Conservation (phyloP, 2,797 vertebrate species). For the Amblyopsis hoosieri region DNA sequence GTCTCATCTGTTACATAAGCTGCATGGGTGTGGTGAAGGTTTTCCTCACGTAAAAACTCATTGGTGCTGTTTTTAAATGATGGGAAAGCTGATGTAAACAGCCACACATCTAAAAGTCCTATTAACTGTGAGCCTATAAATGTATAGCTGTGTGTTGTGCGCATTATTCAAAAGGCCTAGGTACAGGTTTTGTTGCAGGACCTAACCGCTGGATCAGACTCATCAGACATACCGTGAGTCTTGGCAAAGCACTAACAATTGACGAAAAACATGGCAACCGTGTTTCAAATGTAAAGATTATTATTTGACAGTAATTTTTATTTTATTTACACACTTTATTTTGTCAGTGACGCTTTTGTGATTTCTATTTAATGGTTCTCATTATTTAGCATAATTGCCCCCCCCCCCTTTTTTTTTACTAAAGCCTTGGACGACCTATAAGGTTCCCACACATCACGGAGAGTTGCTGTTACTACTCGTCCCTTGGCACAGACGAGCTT, state of each 20-base stretch:
- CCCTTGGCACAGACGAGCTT: no score
- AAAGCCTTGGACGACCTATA: no score
- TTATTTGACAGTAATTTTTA: conserved; percentile 45
- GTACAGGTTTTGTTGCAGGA: background rate
- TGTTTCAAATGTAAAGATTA: conserved; percentile 28
- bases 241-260: conserved; percentile 11
- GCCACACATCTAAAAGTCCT: conserved; percentile 10
- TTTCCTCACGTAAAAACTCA: conserved; percentile 21
- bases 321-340: conserved; percentile 23
- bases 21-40: conserved; percentile 38
- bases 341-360: conserved; percentile 29
- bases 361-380: conserved; percentile 47
- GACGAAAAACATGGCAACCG: background rate
- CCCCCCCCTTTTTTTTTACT: no score
- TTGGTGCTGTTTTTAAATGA: conserved; percentile 29
- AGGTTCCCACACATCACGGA: no score
- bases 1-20: conserved; percentile 59
- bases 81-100: conserved; percentile 6
- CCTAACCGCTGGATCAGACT: conserved; percentile 12
- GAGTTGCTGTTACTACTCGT: no score
- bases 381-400: background rate
- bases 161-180: conserved; percentile 20
- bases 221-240: conserved; percentile 1
- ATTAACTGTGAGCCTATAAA: conserved; percentile 25
- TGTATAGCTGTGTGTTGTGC: conserved; percentile 7